These are phyloP conservation scores for Catagonus wagneri DNA, from an alignment of 2,113 vertebrate genomes.

Conservation along the genomic window DNA sequence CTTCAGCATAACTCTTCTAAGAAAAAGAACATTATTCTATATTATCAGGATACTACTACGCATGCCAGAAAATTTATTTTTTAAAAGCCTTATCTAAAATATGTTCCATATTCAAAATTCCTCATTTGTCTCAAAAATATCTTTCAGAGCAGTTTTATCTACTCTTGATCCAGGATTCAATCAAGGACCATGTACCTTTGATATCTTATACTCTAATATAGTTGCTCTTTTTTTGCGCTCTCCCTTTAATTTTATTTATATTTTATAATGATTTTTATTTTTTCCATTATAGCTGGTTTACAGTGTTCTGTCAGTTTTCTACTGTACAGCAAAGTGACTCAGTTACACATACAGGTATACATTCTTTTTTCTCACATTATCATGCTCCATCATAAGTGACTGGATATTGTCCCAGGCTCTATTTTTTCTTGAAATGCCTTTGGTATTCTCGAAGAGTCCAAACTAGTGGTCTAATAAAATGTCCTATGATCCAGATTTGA, in stretches of 20 bases:
- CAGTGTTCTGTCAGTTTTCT: no score
- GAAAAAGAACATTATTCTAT: not conserved
- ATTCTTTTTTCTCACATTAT: no score
- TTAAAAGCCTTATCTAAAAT: conserved; percentile 16
- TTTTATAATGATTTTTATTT: no score
- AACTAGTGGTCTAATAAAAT: not conserved
- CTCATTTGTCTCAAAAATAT: conserved; percentile 21
- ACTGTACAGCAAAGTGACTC: no score
- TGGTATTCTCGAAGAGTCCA: not conserved
- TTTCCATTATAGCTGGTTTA: no score
- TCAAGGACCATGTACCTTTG: not conserved
- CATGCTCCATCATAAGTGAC: no score
- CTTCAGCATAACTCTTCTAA: conserved; percentile 29
- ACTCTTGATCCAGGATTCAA: not conserved
- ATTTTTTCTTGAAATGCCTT: conserved; percentile 19
- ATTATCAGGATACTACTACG: not conserved
- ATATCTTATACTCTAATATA: not conserved
- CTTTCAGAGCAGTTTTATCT: not conserved
- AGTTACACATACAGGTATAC: no score
- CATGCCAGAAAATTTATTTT: not conserved
- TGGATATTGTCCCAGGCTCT: not conserved
- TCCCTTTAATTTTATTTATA: no score
- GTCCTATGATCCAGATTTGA: not conserved
- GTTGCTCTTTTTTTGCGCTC: not conserved
- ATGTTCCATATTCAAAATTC: not conserved